Percentiles rank a stretch among this genome's conserved stretches.
These are phyloP conservation scores for Pogoniulus pusillus DNA, from an alignment of 2,797 vertebrate genomes.

Conservation along the genomic window DNA sequence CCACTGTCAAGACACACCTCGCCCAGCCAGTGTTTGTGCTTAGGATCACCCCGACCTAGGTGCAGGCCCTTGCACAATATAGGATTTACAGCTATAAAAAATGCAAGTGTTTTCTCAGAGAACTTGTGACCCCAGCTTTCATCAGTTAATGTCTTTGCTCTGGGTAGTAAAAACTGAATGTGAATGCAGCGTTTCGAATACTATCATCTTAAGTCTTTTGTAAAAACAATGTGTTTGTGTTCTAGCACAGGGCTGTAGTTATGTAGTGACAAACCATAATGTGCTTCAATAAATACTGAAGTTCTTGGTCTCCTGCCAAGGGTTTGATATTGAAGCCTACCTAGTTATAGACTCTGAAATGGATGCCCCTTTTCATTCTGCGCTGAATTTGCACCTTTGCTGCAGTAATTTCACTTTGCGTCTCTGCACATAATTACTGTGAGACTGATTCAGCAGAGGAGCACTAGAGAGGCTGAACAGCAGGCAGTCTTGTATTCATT, in stretches of 20 bases:
- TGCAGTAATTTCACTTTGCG: conserved; percentile 56
- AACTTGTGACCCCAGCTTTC: conserved; percentile 20
- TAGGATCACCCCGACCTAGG: too few species aligned
- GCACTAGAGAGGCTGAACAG: conserved; percentile 32
- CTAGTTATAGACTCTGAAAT: conserved; percentile 48
- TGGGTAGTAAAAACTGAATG: conserved; percentile 36
- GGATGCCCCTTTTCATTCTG: conserved; percentile 29
- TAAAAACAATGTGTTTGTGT: conserved; percentile 39
- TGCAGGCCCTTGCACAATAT: too few species aligned
- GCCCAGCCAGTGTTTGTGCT: too few species aligned
- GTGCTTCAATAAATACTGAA: conserved; percentile 65
- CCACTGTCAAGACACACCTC: too few species aligned
- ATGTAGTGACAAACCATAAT: conserved; percentile 38
- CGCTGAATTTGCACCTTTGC: conserved; percentile 45
- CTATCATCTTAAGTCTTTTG: conserved; percentile 35
- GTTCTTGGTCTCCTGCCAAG: conserved; percentile 47
- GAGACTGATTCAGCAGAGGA: conserved; percentile 7
- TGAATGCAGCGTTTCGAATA: conserved; percentile 29
- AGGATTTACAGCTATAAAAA: not conserved
- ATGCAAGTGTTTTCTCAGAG: conserved; percentile 2
- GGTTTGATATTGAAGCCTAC: conserved; percentile 42
- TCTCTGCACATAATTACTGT: conserved; percentile 52
- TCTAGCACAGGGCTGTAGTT: conserved; percentile 24
- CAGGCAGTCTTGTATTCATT: conserved; percentile 8
- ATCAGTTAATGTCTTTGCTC: conserved; percentile 20